These are phyloP conservation scores for Crotalus tigris DNA, from an alignment of 2,113 vertebrate species.

Conservation along the genomic window DNA sequence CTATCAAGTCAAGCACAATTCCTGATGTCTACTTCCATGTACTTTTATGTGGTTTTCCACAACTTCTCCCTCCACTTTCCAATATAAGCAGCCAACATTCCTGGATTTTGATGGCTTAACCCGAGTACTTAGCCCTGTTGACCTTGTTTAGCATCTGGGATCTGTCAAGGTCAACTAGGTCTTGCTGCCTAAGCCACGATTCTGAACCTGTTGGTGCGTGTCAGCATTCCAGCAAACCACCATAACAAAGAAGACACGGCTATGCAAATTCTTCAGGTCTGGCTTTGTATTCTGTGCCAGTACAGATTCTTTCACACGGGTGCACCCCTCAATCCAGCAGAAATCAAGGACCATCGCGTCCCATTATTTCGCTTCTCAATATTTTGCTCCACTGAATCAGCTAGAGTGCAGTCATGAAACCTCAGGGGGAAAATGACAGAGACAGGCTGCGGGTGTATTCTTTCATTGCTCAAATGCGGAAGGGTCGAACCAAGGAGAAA, in stretches of 20 bases:
- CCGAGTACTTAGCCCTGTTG: neutral
- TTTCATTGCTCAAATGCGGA: slow-evolving; percentile 39
- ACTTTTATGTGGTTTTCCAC: neutral
- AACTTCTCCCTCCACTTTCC: neutral
- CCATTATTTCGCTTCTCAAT: slow-evolving; percentile 37
- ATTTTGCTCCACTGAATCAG: slow-evolving; percentile 56
- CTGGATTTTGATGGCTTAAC: neutral
- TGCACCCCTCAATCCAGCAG: slow-evolving; percentile 39
- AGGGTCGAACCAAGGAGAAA: slow-evolving; percentile 41
- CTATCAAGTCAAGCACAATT: neutral
- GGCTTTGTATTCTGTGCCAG: neutral
- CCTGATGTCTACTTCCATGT: neutral
- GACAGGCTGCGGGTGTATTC: slow-evolving; percentile 54
- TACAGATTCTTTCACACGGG: slow-evolving; percentile 5
- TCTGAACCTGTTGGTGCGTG: neutral
- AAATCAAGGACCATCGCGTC: slow-evolving; percentile 29
- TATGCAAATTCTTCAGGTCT: neutral
- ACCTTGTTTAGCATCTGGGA: neutral
- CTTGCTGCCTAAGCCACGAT: neutral
- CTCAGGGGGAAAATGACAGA: slow-evolving; percentile 37
- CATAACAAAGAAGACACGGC: too few species aligned
- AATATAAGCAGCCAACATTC: neutral
- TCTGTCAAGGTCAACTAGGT: neutral
- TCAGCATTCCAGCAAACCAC: neutral
- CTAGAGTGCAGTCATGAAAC: slow-evolving; percentile 48